Evolutionary conservation across 2,797 vertebrate species (phyloP).

Genomic region (Poeciliopsis infans): DNA sequence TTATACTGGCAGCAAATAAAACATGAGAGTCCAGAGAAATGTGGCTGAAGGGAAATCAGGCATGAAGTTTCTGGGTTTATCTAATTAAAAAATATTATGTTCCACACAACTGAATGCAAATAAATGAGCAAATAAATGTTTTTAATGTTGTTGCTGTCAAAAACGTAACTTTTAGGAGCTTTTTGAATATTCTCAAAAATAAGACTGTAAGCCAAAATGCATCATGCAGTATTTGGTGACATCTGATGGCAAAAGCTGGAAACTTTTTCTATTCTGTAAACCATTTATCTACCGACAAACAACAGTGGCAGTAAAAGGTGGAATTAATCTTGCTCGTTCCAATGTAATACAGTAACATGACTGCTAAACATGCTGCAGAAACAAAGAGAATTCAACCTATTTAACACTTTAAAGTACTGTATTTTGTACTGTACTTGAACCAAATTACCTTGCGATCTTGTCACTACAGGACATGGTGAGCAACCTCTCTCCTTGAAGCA

Average conservation of each 20-base stretch:
- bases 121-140: not conserved
- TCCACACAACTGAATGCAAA: not conserved
- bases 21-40: not conserved
- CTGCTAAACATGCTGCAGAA: not conserved
- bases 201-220: not conserved
- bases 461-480: slow-evolving; percentile 99
- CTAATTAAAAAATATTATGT: not conserved
- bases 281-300: not conserved
- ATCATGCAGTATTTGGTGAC: not conserved
- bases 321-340: not conserved
- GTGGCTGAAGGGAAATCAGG: not conserved
- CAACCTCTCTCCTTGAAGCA: slow-evolving; percentile 92
- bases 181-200: not conserved
- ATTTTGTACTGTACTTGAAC: not conserved
- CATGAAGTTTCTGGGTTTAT: not conserved
- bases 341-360: not conserved
- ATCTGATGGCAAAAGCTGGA: not conserved
- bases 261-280: not conserved
- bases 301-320: not conserved
- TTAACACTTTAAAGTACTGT: not conserved
- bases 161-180: not conserved
- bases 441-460: slow-evolving; percentile 91
- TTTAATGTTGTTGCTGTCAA: not conserved
- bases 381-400: not conserved
- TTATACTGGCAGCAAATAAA: slow-evolving; percentile 32